A percentile compares a stretch with the other conserved stretches of the same genome.
Evolutionary conservation across 2,113 vertebrate species (phyloP).

Genomic region (Blennius ocellaris): DNA sequence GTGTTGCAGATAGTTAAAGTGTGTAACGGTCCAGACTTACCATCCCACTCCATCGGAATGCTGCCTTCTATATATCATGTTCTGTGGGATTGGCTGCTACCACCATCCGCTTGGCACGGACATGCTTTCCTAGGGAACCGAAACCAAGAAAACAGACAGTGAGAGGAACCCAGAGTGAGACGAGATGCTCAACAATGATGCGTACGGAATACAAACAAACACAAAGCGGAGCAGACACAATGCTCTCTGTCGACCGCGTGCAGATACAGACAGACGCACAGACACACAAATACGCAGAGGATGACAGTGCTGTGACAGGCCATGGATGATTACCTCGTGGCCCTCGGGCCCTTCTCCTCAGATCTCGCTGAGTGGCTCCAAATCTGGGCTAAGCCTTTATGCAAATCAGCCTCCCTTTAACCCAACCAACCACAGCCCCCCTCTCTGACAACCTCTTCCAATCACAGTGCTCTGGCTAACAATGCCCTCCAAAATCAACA

Average conservation of each 20-base stretch:
- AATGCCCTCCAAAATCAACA: slow-evolving; percentile 85
- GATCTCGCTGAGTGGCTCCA: slow-evolving; percentile 83
- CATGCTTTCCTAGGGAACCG: slow-evolving; percentile 82
- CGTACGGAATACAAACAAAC: slow-evolving; percentile 62
- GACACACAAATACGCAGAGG: slow-evolving; percentile 67
- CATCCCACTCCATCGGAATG: slow-evolving; percentile 96
- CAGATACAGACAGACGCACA: slow-evolving; percentile 54
- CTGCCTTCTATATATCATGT: slow-evolving; percentile 84
- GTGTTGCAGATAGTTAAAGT: slow-evolving; percentile 34
- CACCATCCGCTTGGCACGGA: slow-evolving; percentile 88
- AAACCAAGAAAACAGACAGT: slow-evolving; percentile 43
- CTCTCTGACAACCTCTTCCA: slow-evolving; percentile 70
- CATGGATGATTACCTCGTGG: slow-evolving; percentile 82
- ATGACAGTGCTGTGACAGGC: slow-evolving; percentile 79
- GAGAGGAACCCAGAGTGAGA: slow-evolving; percentile 45
- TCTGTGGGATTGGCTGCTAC: slow-evolving; percentile 84
- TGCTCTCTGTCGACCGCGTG: slow-evolving; percentile 41
- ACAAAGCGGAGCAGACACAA: slow-evolving; percentile 62
- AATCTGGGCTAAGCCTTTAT: slow-evolving; percentile 85
- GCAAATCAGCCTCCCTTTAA: slow-evolving; percentile 77
- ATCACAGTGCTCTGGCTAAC: slow-evolving; percentile 77
- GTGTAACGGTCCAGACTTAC: slow-evolving; percentile 80
- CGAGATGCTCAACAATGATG: slow-evolving; percentile 59
- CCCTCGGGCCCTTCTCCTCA: slow-evolving; percentile 82
- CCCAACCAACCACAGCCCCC: slow-evolving; percentile 77